These are phyloP conservation scores for Yoshiicerus persimilis DNA, from an alignment of 1,140 invertebrate genomes.

Conservation along the genomic window DNA sequence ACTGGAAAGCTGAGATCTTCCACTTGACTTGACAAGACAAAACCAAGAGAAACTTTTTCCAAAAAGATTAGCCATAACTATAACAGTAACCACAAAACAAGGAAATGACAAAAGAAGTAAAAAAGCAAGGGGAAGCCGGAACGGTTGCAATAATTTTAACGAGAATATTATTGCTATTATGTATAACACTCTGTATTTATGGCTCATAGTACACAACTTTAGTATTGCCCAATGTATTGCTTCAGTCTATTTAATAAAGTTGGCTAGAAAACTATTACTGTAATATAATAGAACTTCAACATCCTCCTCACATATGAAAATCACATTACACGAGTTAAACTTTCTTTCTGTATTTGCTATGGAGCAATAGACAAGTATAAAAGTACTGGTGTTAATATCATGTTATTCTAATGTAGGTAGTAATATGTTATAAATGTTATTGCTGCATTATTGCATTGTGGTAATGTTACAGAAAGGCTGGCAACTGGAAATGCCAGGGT, in stretches of 20 bases:
- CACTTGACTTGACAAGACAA: neutral
- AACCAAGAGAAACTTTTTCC: neutral
- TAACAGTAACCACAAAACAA: slow-evolving; percentile 21
- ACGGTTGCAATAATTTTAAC: slow-evolving; percentile 13
- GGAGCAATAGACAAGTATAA: neutral
- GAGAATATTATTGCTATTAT: neutral
- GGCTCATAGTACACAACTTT: neutral
- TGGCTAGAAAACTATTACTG: neutral
- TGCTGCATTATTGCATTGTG: neutral
- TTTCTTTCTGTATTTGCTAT: neutral
- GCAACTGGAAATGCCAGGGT: neutral
- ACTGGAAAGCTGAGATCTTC: neutral
- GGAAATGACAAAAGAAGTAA: slow-evolving; percentile 3
- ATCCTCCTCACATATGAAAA: neutral
- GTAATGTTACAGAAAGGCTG: neutral
- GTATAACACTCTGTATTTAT: neutral
- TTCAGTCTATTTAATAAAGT: neutral
- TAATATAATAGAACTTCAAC: neutral
- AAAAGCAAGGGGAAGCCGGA: neutral
- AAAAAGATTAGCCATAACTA: neutral
- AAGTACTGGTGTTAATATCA: neutral
- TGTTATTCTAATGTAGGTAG: neutral
- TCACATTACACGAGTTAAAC: neutral
- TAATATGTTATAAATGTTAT: neutral
- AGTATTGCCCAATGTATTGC: neutral